Percentiles rank a stretch among this genome's conserved stretches.
phyloP scores from a whole-genome alignment of 2,888 invertebrate species.

The Rhagonycha lutea region DNA sequence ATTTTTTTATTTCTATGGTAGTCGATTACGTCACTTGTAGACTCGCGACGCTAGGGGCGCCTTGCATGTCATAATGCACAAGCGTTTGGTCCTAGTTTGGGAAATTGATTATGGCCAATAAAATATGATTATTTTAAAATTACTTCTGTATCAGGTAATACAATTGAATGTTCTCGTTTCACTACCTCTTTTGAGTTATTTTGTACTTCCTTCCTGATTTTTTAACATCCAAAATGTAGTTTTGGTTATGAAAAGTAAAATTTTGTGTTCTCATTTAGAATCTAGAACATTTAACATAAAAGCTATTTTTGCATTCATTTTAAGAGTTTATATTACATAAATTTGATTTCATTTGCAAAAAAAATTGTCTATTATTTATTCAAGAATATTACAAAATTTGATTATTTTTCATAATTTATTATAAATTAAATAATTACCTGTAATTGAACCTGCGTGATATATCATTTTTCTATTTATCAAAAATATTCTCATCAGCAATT shows the following conservation, averaged over 20 bases:
- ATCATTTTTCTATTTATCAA: background rate
- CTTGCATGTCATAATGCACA: background rate
- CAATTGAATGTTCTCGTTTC: background rate
- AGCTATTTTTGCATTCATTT: background rate
- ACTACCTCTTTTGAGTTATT: background rate
- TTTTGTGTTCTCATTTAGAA: background rate
- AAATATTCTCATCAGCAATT: background rate
- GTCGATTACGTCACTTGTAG: background rate
- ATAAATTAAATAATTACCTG: background rate
- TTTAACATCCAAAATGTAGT: background rate
- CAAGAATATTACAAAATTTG: background rate
- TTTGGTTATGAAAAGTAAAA: background rate
- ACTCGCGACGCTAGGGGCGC: background rate
- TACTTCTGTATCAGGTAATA: background rate
- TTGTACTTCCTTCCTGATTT: too few species aligned
- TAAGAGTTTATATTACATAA: background rate
- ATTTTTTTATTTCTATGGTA: background rate
- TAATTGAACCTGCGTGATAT: background rate
- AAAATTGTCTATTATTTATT: background rate
- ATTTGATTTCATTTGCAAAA: background rate
- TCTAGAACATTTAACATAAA: background rate
- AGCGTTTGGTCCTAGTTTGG: background rate
- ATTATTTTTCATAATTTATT: background rate
- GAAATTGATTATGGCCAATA: constrained; percentile 2
- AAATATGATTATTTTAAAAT: constrained; percentile 7